phyloP scores from a whole-genome alignment of 2,888 invertebrate species.

The Rambutsinella grinnellia region DNA sequence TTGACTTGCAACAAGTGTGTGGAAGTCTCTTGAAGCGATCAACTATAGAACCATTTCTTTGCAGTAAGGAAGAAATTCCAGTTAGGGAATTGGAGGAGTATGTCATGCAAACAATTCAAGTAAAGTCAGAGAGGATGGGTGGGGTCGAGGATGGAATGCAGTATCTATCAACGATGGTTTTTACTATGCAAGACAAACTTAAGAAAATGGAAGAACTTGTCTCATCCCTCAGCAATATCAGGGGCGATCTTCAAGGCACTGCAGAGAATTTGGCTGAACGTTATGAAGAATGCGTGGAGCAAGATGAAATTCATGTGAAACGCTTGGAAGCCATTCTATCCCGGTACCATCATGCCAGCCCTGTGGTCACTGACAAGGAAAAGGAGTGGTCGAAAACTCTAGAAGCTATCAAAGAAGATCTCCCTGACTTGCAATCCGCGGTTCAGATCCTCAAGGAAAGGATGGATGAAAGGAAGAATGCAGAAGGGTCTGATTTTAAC shows the following conservation, averaged over 20 bases:
- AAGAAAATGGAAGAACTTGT: constrained; percentile 50
- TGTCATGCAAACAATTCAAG: constrained; percentile 34
- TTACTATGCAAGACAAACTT: constrained; percentile 48
- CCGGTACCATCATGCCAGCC: constrained; percentile 54
- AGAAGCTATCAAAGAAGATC: constrained; percentile 45
- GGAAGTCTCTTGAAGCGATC: constrained; percentile 30
- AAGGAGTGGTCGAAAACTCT: constrained; percentile 51
- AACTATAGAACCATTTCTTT: constrained; percentile 51
- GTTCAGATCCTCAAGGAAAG: constrained; percentile 35
- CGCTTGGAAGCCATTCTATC: constrained; percentile 51
- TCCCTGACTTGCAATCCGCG: constrained; percentile 23
- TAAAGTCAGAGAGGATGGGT: constrained; percentile 29
- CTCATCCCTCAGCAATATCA: constrained; percentile 17
- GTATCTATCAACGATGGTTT: constrained; percentile 43
- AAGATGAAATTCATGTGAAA: constrained; percentile 54
- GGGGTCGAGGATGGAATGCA: constrained; percentile 51
- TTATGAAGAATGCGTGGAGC: constrained; percentile 53
- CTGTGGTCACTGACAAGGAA: constrained; percentile 59
- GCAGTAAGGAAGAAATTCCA: constrained; percentile 52
- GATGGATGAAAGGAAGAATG: constrained; percentile 5
- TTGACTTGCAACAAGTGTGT: constrained; percentile 41
- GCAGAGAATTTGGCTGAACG: constrained; percentile 57
- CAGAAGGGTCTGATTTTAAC: not conserved
- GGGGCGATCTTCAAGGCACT: constrained; percentile 42
- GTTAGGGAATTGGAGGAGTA: constrained; percentile 51